phyloP scores from a whole-genome alignment of 2,113 vertebrate genomes.

The Cygnus atratus region DNA sequence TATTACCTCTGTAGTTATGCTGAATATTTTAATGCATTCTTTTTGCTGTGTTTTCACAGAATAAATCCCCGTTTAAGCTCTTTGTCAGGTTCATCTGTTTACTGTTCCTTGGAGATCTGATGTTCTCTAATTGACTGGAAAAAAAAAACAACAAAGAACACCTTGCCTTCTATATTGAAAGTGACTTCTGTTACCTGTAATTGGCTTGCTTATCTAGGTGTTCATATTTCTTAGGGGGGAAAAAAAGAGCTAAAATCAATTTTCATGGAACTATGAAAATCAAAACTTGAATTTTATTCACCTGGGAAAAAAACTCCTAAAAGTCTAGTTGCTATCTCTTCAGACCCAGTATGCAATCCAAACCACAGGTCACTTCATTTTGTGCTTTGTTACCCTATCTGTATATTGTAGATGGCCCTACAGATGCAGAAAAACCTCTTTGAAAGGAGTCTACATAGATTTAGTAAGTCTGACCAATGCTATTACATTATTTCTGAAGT shows the following conservation, averaged over 20 bases:
- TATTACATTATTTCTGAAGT: background rate
- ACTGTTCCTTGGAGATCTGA: background rate
- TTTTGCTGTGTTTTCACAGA: background rate
- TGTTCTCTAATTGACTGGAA: background rate
- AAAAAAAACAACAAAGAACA: background rate
- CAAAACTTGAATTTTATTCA: background rate
- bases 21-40: background rate
- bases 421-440: background rate
- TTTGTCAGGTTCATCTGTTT: background rate
- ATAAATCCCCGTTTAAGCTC: background rate
- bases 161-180: background rate
- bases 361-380: fast-evolving
- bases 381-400: background rate
- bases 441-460: background rate
- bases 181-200: background rate
- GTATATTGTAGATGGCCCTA: fast-evolving
- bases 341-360: background rate
- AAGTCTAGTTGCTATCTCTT: background rate
- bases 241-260: background rate
- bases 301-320: fast-evolving
- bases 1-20: background rate
- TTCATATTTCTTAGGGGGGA: background rate
- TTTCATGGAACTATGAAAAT: background rate
- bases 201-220: background rate
- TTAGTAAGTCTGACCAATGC: background rate